Conservation (phyloP, 2,888 invertebrate genomes). For the Orthosia gothica region DNA sequence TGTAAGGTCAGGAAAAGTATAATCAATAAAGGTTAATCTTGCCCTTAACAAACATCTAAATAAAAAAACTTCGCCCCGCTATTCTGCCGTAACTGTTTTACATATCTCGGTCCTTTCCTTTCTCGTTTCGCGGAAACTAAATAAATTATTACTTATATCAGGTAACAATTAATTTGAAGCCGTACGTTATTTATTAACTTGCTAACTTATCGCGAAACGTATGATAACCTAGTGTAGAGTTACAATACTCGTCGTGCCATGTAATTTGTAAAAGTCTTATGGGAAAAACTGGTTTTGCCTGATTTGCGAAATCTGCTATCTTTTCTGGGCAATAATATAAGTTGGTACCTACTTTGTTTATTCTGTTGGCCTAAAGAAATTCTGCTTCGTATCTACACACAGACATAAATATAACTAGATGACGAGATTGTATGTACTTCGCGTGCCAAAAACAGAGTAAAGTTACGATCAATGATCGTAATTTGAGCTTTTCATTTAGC, state of each 20-base stretch:
- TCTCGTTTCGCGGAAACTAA: slow-evolving; percentile 35
- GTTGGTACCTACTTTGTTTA: too few species aligned
- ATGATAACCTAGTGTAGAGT: slow-evolving; percentile 12
- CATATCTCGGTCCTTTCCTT: slow-evolving; percentile 43
- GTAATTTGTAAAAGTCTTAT: slow-evolving; percentile 43
- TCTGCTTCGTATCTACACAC: too few species aligned
- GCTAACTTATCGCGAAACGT: slow-evolving; percentile 6
- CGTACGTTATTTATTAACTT: slow-evolving; percentile 35
- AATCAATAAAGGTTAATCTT: not conserved
- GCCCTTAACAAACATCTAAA: slow-evolving; percentile 44
- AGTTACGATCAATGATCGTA: too few species aligned
- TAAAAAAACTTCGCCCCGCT: slow-evolving; percentile 29
- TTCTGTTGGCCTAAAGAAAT: too few species aligned
- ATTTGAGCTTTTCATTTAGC: too few species aligned
- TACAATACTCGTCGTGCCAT: not conserved
- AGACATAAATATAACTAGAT: too few species aligned
- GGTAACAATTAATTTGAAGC: slow-evolving; percentile 51
- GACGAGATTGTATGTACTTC: too few species aligned
- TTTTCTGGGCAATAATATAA: not conserved
- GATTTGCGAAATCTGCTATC: not conserved
- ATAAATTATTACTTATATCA: slow-evolving; percentile 34
- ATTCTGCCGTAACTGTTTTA: slow-evolving; percentile 36
- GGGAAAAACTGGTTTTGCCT: slow-evolving; percentile 19
- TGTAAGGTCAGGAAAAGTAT: too few species aligned
- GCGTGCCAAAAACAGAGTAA: too few species aligned